phyloP scores from a whole-genome alignment of 2,888 invertebrate species.

The Epistrophella euchroma region DNA sequence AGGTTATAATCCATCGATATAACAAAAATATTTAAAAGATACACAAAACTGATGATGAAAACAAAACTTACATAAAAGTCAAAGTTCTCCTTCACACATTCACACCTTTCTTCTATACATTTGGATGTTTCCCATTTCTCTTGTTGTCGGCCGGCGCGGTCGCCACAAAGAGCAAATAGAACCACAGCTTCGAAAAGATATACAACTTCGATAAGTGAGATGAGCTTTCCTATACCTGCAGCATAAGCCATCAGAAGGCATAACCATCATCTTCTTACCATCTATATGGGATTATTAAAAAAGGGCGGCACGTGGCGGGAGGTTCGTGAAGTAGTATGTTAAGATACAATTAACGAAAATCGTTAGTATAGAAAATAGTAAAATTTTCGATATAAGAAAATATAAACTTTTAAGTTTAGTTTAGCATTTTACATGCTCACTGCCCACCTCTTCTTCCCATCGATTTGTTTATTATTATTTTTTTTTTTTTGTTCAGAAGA shows the following conservation, averaged over 20 bases:
- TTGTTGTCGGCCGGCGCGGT: neutral
- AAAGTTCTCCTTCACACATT: conserved; percentile 71
- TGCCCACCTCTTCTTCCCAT: conserved; percentile 49
- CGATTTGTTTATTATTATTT: conserved; percentile 14
- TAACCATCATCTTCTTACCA: conserved; percentile 35
- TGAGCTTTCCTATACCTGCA: conserved; percentile 37
- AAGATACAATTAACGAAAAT: conserved; percentile 47
- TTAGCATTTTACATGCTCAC: conserved; percentile 48
- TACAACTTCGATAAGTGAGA: conserved; percentile 32
- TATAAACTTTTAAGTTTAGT: conserved; percentile 45
- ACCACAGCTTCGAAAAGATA: conserved; percentile 39
- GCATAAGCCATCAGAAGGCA: neutral
- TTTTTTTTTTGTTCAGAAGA: conserved; percentile 34
- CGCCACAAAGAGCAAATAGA: conserved; percentile 19
- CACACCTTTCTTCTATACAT: conserved; percentile 46
- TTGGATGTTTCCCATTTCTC: neutral
- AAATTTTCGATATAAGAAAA: neutral
- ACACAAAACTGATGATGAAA: conserved; percentile 36
- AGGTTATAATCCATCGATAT: conserved; percentile 7
- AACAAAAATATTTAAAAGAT: conserved; percentile 12
- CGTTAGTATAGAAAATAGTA: conserved; percentile 27
- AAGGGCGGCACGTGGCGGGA: conserved; percentile 43
- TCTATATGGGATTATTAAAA: conserved; percentile 27
- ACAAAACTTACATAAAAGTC: conserved; percentile 62
- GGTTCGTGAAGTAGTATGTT: neutral